phyloP scores from a whole-genome alignment of 2,797 vertebrate genomes.

The Nyctalus aviator region DNA sequence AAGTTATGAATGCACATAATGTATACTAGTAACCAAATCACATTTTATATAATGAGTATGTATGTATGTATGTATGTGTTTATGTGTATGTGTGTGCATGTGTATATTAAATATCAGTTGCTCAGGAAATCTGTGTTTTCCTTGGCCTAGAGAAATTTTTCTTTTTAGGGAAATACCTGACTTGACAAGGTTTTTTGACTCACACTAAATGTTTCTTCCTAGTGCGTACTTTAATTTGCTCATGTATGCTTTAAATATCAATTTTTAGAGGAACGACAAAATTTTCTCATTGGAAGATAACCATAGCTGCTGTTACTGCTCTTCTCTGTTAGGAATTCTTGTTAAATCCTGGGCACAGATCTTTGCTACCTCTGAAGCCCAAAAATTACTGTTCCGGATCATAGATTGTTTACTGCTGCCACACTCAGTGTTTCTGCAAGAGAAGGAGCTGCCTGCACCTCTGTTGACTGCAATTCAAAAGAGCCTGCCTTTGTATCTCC shows the following conservation, averaged over 20 bases:
- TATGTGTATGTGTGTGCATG: not conserved
- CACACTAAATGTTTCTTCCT: not conserved
- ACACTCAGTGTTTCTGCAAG: constrained; percentile 93
- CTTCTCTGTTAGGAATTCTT: constrained; percentile 90
- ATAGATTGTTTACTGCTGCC: constrained; percentile 95
- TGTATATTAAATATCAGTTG: not conserved
- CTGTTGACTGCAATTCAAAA: constrained; percentile 92
- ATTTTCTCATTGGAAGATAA: constrained; percentile 19
- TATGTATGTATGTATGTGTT: not conserved
- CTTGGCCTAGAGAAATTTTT: constrained; percentile 15
- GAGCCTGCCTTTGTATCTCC: constrained; percentile 95
- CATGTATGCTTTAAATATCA: not conserved
- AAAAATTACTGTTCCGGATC: constrained; percentile 95
- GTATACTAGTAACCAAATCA: not conserved
- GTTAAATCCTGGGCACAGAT: constrained; percentile 97
- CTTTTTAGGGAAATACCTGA: not conserved
- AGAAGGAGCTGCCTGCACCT: constrained; percentile 90
- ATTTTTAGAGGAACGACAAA: constrained; percentile 5
- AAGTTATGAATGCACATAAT: not conserved
- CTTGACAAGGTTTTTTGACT: constrained; percentile 19
- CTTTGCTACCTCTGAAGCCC: constrained; percentile 95
- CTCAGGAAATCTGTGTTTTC: constrained; percentile 4
- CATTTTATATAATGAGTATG: not conserved
- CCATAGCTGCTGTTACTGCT: constrained; percentile 47
- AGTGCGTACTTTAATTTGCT: constrained; percentile 33